Evolutionary conservation across 2,797 vertebrate species (phyloP), one percentile per base, ranked within the genome.

Genomic region (Anguilla megastoma): DNA sequence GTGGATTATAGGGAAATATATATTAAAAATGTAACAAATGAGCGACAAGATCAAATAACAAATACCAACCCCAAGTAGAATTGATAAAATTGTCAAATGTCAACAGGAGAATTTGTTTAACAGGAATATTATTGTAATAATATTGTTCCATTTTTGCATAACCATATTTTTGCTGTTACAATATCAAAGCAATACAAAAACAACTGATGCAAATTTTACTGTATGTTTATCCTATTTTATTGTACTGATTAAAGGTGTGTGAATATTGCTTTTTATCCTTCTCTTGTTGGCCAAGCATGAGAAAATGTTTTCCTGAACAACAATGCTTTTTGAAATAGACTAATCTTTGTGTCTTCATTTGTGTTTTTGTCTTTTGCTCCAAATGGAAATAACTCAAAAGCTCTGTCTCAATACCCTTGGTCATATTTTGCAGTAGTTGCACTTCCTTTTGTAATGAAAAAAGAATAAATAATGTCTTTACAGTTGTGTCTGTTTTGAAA

Each of bases 401-500:
- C 36, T 45, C 1, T 80, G 16, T 5, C 33, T 33, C 14, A 33
- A 45, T 41, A 45, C 16, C 76, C 33, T 6, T 24, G 6, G 36
- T 8, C 4, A 80, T 18, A 16, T 45, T 41, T 45, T 79, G 12
- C 33, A 41, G 18, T 76, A 41, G 58, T 18, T 16, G 14, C 33
- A 76, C 14, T 18, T 48, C 16, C 2, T 80, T 41, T 80, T 80
- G 36, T 41, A 41, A 41, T 1, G 3, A 24, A 66, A 48, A 41
- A 41, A 21, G 1, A 80, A 80, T 80, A 80, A 80, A 80, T 41
- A 80, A 21, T 41, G 14, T 80, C 76, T 80, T 80, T 80, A 48
- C 76, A 45, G 16, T 33, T 45, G 8, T 45, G 76, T 80, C 33
- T 45, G 33, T 41, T 80, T 27, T 71, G 66, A 74, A 33, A 36